These are phyloP conservation scores for Alligator mississippiensis DNA, from an alignment of 2,113 vertebrate genomes.

Conservation along the genomic window DNA sequence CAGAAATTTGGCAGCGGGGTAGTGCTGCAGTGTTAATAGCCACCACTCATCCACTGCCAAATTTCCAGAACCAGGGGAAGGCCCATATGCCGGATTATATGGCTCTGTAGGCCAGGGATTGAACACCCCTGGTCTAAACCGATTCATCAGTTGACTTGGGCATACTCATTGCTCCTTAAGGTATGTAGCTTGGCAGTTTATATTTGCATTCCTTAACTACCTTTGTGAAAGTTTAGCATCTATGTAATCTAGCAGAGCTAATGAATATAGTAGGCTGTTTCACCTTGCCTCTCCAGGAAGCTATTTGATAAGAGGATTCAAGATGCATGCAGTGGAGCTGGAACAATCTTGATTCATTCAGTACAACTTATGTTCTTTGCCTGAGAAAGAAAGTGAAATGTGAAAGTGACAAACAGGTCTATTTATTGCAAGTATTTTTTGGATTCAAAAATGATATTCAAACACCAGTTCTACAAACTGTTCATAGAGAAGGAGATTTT, in stretches of 20 bases:
- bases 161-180: neutral
- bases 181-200: neutral
- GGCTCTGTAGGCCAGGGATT: too few relatives aligned
- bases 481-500: conserved; percentile 16
- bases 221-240: neutral
- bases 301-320: neutral
- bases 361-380: neutral
- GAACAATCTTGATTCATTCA: neutral
- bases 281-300: neutral
- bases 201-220: neutral
- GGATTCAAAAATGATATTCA: neutral
- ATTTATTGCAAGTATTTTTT: neutral
- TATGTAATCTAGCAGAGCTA: neutral
- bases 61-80: too few relatives aligned
- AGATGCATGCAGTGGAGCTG: neutral
- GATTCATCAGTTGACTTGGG: neutral
- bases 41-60: too few relatives aligned
- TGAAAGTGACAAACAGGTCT: neutral
- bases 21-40: too few relatives aligned
- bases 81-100: too few relatives aligned
- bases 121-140: too few relatives aligned
- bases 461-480: neutral
- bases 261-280: neutral
- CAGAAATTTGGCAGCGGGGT: too few relatives aligned
- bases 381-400: conserved; percentile 2